phyloP scores from a whole-genome alignment of 2,113 vertebrate genomes.

The Poeciliopsis retropinna region DNA sequence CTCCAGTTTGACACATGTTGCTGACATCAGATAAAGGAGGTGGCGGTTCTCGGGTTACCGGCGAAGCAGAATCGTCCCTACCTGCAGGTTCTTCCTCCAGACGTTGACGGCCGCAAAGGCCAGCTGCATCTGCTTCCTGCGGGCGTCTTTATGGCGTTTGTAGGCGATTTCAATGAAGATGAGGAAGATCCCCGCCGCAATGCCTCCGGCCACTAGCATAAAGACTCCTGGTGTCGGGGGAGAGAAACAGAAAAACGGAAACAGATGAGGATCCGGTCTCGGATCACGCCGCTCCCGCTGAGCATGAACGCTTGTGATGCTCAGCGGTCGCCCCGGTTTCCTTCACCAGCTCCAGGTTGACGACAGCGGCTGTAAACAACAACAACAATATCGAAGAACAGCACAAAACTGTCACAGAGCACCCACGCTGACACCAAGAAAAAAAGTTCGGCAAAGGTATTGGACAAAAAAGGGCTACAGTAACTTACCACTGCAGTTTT shows the following conservation, averaged over 20 bases:
- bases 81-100: constrained; percentile 99
- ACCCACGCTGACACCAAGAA: constrained; percentile 58
- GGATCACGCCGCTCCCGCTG: constrained; percentile 39
- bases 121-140: constrained; percentile 99
- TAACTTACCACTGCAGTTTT: constrained; percentile 84
- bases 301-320: constrained; percentile 48
- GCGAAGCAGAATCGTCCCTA: constrained; percentile 76
- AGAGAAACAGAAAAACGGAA: constrained; percentile 19
- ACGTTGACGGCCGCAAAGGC: constrained; percentile 99
- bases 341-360: constrained; percentile 50
- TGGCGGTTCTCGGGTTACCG: constrained; percentile 7
- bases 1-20: no score
- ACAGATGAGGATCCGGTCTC: constrained; percentile 25
- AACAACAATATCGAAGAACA: constrained; percentile 29
- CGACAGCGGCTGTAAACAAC: constrained; percentile 45
- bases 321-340: constrained; percentile 45
- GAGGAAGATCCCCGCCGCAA: constrained; percentile 98
- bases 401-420: constrained; percentile 55
- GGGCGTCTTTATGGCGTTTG: constrained; percentile 98
- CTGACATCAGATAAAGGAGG: no score
- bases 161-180: constrained; percentile 99
- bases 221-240: constrained; percentile 88
- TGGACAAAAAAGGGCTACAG: constrained; percentile 84
- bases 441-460: constrained; percentile 74
- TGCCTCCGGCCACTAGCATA: constrained; percentile 99